Evolutionary conservation across 1,140 invertebrate species (phyloP).

Genomic region (Bombus waltoni): DNA sequence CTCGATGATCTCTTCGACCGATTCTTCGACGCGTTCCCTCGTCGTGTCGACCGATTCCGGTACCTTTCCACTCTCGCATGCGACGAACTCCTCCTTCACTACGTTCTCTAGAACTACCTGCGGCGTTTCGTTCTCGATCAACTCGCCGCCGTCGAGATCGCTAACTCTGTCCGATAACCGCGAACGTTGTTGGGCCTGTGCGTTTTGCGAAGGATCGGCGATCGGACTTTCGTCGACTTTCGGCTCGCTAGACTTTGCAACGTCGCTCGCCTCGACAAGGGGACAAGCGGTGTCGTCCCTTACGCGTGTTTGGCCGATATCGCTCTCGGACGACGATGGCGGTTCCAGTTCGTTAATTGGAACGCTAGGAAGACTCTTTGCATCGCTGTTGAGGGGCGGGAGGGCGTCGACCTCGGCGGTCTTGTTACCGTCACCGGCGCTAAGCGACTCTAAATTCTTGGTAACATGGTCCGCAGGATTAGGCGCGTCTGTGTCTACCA

Average conservation of each 20-base stretch:
- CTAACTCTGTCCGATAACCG: not conserved
- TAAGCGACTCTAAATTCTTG: not conserved
- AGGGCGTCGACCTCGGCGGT: not conserved
- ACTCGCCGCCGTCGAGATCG: too few species aligned
- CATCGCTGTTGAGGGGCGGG: too few species aligned
- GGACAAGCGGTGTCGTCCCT: too few species aligned
- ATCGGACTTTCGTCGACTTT: not conserved
- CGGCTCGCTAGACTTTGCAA: not conserved
- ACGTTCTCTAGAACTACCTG: not conserved
- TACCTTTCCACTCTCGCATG: not conserved
- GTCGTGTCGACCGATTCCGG: not conserved
- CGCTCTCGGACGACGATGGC: not conserved
- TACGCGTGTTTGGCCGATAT: not conserved
- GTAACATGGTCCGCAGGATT: not conserved
- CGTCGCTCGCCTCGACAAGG: too few species aligned
- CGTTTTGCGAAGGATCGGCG: not conserved
- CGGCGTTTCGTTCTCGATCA: not conserved
- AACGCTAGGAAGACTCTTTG: not conserved
- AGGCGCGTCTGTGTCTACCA: conserved; percentile 30
- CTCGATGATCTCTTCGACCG: conserved; percentile 35
- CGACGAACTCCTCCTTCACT: not conserved
- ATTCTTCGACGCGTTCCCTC: not conserved
- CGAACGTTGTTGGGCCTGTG: not conserved
- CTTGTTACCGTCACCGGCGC: not conserved
- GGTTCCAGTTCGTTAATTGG: not conserved